These are phyloP conservation scores for Aegotheles bennettii DNA, from an alignment of 2,113 vertebrate genomes.

Conservation along the genomic window DNA sequence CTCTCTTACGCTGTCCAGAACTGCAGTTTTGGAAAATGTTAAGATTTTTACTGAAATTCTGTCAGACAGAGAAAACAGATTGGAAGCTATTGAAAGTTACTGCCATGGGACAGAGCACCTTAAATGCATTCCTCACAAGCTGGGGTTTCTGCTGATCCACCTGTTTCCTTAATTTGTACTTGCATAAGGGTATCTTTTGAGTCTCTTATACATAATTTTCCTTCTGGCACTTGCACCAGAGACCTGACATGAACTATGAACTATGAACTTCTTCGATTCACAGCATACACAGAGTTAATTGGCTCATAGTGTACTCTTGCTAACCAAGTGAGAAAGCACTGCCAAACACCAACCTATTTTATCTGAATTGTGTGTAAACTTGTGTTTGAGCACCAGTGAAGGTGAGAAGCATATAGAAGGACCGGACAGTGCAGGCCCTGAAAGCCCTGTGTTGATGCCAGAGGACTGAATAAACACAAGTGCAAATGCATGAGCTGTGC, in stretches of 20 bases:
- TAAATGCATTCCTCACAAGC: background rate
- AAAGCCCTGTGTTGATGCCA: background rate
- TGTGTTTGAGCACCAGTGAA: background rate
- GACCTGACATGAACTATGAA: background rate
- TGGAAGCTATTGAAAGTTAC: background rate
- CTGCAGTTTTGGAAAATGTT: background rate
- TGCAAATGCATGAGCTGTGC: background rate
- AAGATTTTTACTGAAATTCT: background rate
- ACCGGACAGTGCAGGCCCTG: background rate
- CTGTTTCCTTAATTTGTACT: background rate
- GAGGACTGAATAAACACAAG: fast-evolving
- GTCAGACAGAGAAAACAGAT: background rate
- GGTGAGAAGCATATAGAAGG: background rate
- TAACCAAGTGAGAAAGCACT: background rate
- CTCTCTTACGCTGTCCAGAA: background rate
- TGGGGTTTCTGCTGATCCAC: background rate
- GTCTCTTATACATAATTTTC: background rate
- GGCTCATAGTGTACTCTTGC: fast-evolving
- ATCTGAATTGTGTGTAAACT: background rate
- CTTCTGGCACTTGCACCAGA: background rate
- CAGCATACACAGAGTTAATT: background rate
- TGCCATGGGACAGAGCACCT: background rate
- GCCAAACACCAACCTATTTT: background rate
- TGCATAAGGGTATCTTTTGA: background rate
- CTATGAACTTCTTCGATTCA: fast-evolving